These are phyloP conservation scores for Blera fallax DNA, from an alignment of 2,888 invertebrate genomes.

Conservation along the genomic window DNA sequence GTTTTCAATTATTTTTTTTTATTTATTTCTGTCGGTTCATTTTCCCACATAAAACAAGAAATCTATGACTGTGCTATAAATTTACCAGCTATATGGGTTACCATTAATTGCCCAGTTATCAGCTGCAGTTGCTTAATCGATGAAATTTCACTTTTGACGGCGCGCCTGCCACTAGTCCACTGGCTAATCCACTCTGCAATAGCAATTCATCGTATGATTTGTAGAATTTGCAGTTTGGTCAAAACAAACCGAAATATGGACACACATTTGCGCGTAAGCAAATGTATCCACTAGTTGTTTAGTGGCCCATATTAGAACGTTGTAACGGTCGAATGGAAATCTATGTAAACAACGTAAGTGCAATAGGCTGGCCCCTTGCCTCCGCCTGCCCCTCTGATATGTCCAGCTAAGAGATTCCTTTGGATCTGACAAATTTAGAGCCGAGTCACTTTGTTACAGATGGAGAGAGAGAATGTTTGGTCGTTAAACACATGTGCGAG, in stretches of 20 bases:
- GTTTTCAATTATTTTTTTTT: constrained; percentile 2
- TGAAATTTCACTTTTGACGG: constrained; percentile 66
- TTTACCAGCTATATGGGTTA: constrained; percentile 35
- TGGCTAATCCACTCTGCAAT: background rate
- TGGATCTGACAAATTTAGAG: constrained; percentile 11
- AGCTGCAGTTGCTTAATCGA: constrained; percentile 59
- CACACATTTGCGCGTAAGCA: constrained; percentile 26
- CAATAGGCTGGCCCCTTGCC: background rate
- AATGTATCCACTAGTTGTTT: constrained; percentile 8
- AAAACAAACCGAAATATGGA: constrained; percentile 49
- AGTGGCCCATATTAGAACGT: constrained; percentile 21
- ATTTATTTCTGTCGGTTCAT: background rate
- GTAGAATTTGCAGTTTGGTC: constrained; percentile 58
- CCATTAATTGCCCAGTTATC: constrained; percentile 52
- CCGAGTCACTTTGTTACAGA: background rate
- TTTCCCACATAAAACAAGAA: background rate
- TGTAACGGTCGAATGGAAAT: background rate
- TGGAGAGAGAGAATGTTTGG: constrained; percentile 32
- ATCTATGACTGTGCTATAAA: constrained; percentile 23
- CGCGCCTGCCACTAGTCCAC: constrained; percentile 7
- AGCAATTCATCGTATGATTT: constrained; percentile 60
- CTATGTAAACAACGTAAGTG: constrained; percentile 37
- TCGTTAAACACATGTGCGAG: constrained; percentile 9
- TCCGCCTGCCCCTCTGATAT: too few relatives aligned
- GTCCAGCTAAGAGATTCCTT: constrained; percentile 47